A percentile compares a stretch with the other conserved stretches of the same genome.
These are phyloP conservation scores for Sisor rabdophorus DNA, from an alignment of 2,113 vertebrate species.

Conservation along the genomic window DNA sequence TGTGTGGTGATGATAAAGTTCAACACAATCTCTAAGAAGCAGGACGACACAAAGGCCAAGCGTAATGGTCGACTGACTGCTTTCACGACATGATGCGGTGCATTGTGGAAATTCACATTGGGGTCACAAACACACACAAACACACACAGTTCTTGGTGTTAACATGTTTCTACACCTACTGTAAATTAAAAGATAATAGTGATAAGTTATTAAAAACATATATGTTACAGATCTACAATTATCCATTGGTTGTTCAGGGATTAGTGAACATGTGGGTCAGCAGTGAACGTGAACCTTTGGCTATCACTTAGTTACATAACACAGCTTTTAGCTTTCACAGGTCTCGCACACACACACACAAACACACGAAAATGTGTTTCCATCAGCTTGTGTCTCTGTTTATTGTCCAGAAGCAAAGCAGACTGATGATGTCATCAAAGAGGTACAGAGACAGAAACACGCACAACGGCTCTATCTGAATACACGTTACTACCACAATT, in stretches of 20 bases:
- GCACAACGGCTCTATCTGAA: too few relatives aligned
- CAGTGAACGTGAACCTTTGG: conserved; percentile 34
- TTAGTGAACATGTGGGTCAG: conserved; percentile 41
- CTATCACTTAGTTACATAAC: conserved; percentile 44
- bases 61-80: conserved; percentile 8
- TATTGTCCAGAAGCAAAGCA: conserved; percentile 10
- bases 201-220: neutral
- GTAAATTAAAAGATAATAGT: neutral
- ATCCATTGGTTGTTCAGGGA: neutral
- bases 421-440: conserved; percentile 12
- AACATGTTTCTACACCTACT: neutral
- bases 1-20: conserved; percentile 12
- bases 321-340: conserved; percentile 45
- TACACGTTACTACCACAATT: too few relatives aligned
- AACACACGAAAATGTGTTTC: conserved; percentile 9
- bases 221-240: neutral
- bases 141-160: neutral
- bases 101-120: conserved; percentile 2
- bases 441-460: too few relatives aligned
- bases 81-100: neutral
- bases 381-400: conserved; percentile 18
- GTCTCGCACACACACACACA: conserved; percentile 4
- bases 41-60: neutral
- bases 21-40: conserved; percentile 15
- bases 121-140: neutral